Evolutionary conservation across 2,797 vertebrate species (phyloP).

Genomic region (Xiphorhynchus erythropygius): DNA sequence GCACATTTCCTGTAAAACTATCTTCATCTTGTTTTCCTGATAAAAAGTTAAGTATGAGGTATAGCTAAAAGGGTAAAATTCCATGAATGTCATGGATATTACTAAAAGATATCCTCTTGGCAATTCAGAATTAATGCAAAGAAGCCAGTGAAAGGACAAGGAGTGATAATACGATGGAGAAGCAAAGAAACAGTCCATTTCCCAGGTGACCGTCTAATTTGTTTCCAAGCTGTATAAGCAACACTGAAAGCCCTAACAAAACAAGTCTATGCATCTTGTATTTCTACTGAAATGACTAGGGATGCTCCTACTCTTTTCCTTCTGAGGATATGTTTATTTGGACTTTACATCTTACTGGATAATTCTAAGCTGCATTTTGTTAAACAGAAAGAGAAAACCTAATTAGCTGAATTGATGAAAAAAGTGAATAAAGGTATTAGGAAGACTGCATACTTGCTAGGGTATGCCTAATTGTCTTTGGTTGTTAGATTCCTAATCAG

Average conservation of each 20-base stretch:
- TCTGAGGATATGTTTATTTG: not conserved
- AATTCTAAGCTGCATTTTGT: not conserved
- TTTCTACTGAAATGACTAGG: not conserved
- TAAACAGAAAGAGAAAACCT: not conserved
- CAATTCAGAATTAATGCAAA: not conserved
- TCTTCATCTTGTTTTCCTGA: not conserved
- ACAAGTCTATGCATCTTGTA: fast-evolving
- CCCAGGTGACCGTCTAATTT: not conserved
- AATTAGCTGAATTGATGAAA: not conserved
- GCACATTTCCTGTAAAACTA: not conserved
- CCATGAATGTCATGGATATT: not conserved
- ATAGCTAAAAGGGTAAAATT: not conserved
- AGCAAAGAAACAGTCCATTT: not conserved
- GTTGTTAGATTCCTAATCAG: not conserved
- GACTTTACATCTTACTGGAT: not conserved
- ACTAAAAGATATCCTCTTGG: not conserved
- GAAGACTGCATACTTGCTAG: not conserved
- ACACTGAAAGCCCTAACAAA: not conserved
- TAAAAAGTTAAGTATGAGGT: not conserved
- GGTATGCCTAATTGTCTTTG: not conserved
- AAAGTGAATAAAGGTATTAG: not conserved
- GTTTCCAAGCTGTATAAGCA: not conserved
- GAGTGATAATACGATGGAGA: not conserved
- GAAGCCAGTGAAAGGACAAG: not conserved
- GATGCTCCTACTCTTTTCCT: not conserved